Evolutionary conservation across 2,888 invertebrate species (phyloP), one percentile per base, ranked within the genome.

Genomic region (Chalcis sispes): DNA sequence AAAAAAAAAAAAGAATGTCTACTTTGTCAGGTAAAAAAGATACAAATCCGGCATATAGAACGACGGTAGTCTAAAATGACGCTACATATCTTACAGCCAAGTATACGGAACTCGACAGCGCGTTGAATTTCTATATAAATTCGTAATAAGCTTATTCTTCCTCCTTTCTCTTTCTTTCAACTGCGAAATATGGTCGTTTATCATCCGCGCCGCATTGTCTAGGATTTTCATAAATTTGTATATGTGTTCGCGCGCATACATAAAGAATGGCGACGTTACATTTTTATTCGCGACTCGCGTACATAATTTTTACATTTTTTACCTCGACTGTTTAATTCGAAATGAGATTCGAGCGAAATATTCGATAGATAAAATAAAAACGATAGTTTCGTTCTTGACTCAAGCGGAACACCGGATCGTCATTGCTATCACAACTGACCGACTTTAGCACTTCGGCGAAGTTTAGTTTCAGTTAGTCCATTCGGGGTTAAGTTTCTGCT

Each of bases 21-120:
- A 59, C 36, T 59, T 48, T 36, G 48, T 59, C 59, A 46, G n/a
- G 46, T 10, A 46, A 18, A n/a, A n/a, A 18, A 65, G 69, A 72
- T 46, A 48, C 48, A 36, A 74, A 74, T 74, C 69, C 52, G 46
- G 64, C 42, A 56, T 32, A n/a, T 20, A 48, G 59, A 48, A 59
- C 25, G 65, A 50, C 20, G 18, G 25, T n/a, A n/a, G 42, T 7
- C 29, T 15, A 46, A 69, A 56, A 62, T 56, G 56, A 4, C 54
- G 36, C 10, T 15, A 20, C 36, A 67, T 61, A 32, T 62, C 58
- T 23, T 25, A 7, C 15, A 32, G 1, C 27, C 36, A 25, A 36
- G 36, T 27, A 36, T 27, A 42, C 27, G 13, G 8, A 29, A 46
- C 20, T 18, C 25, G 50, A 8, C 42, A n/a, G n/a, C n/a, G 58